Evolutionary conservation across 2,888 invertebrate species (phyloP).

Genomic region (Yponomeuta sedellus): DNA sequence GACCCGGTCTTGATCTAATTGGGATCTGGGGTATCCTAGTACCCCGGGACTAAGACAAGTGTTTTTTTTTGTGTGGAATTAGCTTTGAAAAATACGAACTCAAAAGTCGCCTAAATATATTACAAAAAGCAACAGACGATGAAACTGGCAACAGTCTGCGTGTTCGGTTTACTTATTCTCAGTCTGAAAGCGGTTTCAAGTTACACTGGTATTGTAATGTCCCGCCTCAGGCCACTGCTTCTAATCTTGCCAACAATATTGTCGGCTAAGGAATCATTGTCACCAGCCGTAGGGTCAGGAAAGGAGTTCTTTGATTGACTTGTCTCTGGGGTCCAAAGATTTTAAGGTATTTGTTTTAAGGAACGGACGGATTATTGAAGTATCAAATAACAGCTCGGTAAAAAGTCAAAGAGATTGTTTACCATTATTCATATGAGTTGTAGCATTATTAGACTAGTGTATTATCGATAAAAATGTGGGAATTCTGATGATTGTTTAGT

Average conservation of each 20-base stretch:
- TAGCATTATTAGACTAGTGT: no score
- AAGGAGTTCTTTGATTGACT: not conserved
- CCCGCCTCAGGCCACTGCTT: slow-evolving; percentile 36
- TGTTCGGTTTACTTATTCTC: slow-evolving; percentile 57
- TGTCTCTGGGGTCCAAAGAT: not conserved
- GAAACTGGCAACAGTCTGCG: slow-evolving; percentile 26
- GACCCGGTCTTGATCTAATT: no score
- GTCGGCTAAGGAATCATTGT: slow-evolving; percentile 47
- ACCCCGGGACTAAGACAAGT: no score
- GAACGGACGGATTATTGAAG: not conserved
- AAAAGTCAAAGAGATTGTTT: not conserved
- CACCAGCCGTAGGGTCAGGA: slow-evolving; percentile 28
- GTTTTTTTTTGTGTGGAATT: not conserved
- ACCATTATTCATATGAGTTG: no score
- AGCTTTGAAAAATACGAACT: no score
- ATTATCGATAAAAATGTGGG: no score
- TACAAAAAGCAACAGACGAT: no score
- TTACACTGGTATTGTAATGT: slow-evolving; percentile 42
- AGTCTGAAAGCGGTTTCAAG: slow-evolving; percentile 41
- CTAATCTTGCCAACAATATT: slow-evolving; percentile 53
- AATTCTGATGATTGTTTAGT: no score
- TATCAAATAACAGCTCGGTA: not conserved
- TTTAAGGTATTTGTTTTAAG: not conserved
- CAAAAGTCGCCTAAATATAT: no score
- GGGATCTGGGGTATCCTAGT: no score